Evolutionary conservation across 2,797 vertebrate genomes (phyloP), one percentile per base, ranked within the genome.

Genomic region (Echeneis naucrates): DNA sequence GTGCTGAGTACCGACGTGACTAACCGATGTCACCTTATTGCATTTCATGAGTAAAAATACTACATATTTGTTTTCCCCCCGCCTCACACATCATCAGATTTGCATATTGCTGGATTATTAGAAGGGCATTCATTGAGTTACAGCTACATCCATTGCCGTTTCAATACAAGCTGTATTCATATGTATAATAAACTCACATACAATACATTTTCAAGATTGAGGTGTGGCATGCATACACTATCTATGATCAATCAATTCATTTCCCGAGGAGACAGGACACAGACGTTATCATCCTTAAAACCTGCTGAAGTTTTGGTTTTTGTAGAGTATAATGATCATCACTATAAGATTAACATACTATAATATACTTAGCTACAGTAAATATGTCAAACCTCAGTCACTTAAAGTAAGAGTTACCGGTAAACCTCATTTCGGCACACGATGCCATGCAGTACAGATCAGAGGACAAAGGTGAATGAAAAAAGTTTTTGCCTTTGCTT

Each of bases 171-270:
- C 71, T 73, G 63, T 51, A 78, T 72, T 85, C 63, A 77, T 71
- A 81, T 55, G 14, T 74, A 63, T 71, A 87, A 81, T 83, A 63
- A 76, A 87, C 68, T 78, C 51, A 76, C 72, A 80, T 88, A 84
- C 79, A 77, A 75, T 89, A 82, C 72, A 82, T 88, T 81, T 73
- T 86, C 19, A 78, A 59, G 67, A 55, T 42, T 76, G 47, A 81
- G 83, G 80, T 81, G 71, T 80, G 82, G 83, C 92, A 92, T 92
- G 90, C 91, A 89, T 84, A 73, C 68, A 55, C 24, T 24, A 68
- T 42, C 84, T 69, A 66, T 51, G 65, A 70, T 73, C 53, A 50
- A 40, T 82, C 84, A 48, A 63, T 65, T 30, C 30, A 30, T 62
- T 72, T 80, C 65, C 69, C 44, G 33, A 69, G 60, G 42, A 58